These are phyloP conservation scores for Ommatoiulus sabulosus DNA, from an alignment of 2,888 invertebrate species.

Conservation along the genomic window DNA sequence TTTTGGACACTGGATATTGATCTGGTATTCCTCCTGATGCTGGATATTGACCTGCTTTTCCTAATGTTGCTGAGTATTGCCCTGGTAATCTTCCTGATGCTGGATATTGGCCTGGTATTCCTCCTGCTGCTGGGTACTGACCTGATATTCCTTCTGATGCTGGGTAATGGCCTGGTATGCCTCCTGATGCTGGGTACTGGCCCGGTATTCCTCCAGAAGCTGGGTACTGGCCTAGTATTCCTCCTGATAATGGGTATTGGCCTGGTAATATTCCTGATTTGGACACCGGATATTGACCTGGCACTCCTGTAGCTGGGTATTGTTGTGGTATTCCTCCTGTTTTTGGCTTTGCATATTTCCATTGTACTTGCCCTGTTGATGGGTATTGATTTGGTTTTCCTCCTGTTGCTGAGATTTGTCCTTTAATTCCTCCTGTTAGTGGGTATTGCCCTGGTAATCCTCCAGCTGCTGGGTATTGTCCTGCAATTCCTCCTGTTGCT, in stretches of 20 bases:
- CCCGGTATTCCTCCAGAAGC: too few species aligned
- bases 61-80: background rate
- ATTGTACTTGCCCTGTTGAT: background rate
- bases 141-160: background rate
- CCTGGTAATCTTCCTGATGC: background rate
- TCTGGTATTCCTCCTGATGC: background rate
- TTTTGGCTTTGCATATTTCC: background rate
- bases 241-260: background rate
- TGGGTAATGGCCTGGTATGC: background rate
- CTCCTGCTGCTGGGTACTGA: background rate
- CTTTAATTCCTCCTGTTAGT: background rate
- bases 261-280: background rate
- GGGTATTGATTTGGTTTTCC: background rate
- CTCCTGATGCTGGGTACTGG: too few species aligned
- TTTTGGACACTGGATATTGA: background rate
- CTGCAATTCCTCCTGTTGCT: background rate
- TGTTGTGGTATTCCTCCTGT: background rate
- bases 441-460: background rate
- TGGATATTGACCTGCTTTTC: background rate
- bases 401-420: background rate
- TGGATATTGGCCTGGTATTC: background rate
- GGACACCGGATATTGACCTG: background rate
- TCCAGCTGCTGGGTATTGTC: background rate
- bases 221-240: too few species aligned
- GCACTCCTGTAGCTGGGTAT: background rate